Percentiles rank a stretch among this genome's conserved stretches.
These are phyloP conservation scores for Ctenosaura bakeri DNA, from an alignment of 2,797 vertebrate genomes.

Conservation along the genomic window DNA sequence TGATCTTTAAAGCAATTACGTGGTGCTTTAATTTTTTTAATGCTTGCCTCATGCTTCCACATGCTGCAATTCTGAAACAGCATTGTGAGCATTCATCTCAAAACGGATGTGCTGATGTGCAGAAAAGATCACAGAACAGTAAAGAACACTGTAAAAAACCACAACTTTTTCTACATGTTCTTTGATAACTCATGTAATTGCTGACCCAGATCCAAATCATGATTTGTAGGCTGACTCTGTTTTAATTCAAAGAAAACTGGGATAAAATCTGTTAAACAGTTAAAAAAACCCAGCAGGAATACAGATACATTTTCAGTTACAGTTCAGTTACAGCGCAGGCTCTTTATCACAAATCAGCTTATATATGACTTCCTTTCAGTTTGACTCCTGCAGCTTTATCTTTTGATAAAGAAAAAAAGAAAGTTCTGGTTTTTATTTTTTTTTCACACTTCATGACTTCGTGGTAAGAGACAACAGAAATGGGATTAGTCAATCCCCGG, in stretches of 20 bases:
- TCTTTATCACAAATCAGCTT: background rate
- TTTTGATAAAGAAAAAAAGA: background rate
- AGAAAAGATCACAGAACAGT: background rate
- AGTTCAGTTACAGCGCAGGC: background rate
- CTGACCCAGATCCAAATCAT: background rate
- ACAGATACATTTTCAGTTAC: background rate
- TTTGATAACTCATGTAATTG: background rate
- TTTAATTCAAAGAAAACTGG: background rate
- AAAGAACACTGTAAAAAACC: background rate
- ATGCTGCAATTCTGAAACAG: background rate
- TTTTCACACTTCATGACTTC: background rate
- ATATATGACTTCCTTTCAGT: background rate
- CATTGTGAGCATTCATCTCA: background rate
- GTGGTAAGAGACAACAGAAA: background rate
- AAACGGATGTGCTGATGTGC: background rate
- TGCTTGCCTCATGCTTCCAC: background rate
- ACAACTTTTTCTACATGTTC: background rate
- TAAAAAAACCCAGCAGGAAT: background rate
- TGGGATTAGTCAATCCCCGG: background rate
- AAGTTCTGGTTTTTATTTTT: background rate
- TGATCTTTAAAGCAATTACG: background rate
- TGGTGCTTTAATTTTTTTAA: background rate
- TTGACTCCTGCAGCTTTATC: background rate
- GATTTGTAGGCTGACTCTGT: background rate
- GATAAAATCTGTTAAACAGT: background rate